Conservation (phyloP, 2,113 vertebrate species). For the Festucalex cinctus region DNA sequence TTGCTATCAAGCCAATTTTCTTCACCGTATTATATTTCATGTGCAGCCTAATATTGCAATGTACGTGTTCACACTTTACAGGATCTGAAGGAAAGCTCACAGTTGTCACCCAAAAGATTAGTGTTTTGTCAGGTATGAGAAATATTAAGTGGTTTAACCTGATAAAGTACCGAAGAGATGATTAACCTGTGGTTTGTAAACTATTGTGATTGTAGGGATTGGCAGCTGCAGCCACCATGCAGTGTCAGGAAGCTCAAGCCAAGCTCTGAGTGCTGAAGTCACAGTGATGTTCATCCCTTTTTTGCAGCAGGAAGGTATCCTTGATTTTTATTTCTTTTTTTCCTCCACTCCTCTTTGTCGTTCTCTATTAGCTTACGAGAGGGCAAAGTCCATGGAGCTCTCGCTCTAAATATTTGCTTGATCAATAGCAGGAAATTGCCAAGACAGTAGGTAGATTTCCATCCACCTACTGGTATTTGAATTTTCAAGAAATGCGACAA, state of each 20-base stretch:
- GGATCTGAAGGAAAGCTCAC: constrained; percentile 96
- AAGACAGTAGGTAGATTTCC: too few relatives aligned
- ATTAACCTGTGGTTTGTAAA: background rate
- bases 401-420: too few relatives aligned
- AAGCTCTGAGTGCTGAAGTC: constrained; percentile 79
- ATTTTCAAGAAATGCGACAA: too few relatives aligned
- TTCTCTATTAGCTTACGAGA: too few relatives aligned
- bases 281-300: constrained; percentile 90
- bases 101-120: constrained; percentile 91
- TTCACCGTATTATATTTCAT: background rate
- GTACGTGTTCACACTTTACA: constrained; percentile 40
- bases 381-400: too few relatives aligned
- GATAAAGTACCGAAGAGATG: background rate
- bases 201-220: constrained; percentile 74
- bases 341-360: too few relatives aligned
- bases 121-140: constrained; percentile 87
- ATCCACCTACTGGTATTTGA: too few relatives aligned
- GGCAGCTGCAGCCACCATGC: constrained; percentile 88
- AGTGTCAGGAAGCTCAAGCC: constrained; percentile 86
- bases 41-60: background rate
- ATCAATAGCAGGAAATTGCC: too few relatives aligned
- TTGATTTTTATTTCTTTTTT: too few relatives aligned
- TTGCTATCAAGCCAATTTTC: background rate
- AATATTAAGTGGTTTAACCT: too few relatives aligned
- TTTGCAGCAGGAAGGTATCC: constrained; percentile 91